Evolutionary conservation across 53 echinoderm and acorn worm species (phyloP), one percentile per base, ranked within the genome.

Genomic region (Hippasteria phrygiana): DNA sequence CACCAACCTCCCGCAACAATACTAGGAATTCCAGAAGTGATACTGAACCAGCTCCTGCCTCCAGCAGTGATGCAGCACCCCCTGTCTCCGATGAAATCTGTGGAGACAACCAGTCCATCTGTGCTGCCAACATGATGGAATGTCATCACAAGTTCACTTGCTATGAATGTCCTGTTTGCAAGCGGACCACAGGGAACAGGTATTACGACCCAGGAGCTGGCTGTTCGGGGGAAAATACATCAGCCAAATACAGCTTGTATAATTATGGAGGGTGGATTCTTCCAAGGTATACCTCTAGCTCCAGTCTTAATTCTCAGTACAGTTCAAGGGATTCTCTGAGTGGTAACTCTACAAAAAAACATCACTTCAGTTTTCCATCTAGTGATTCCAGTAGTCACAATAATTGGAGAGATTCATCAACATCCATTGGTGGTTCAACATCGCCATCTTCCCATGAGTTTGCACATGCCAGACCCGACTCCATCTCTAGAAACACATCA

Each of bases 131-230:
- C 59, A 53, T 53, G 39, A 56, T 59, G 6, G 40, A 59, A 40
- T 78, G 78, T 51, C 78, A 24, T 12, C 78, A 78, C 78, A 78
- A 78, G 78, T 26, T 62, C 9, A 39, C 78, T 62, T 78, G 78
- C 22, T 37, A 78, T 32, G 59, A 55, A 27, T 78, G 78, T 59
- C 37, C 40, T 38, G 59, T 59, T 12, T 56, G 78, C 78, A 53
- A 55, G 35, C 78, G 39, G 59, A 78, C 56, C 36, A 59, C 55
- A 38, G 59, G 59, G 20, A 59, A 59, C 62, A 41, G 59, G 26
- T 78, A 55, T 55, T 56, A 59, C 27, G 26, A 55, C 59, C 56
- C 55, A 41, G 78, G 27, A 56, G 78, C 78, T 22, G 20, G 55
- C 39, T 55, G 36, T 78, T 78, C 78, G 40, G 54, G 55, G 0